Conservation (phyloP, 2,888 invertebrate genomes). For the Tenthredo livida region DNA sequence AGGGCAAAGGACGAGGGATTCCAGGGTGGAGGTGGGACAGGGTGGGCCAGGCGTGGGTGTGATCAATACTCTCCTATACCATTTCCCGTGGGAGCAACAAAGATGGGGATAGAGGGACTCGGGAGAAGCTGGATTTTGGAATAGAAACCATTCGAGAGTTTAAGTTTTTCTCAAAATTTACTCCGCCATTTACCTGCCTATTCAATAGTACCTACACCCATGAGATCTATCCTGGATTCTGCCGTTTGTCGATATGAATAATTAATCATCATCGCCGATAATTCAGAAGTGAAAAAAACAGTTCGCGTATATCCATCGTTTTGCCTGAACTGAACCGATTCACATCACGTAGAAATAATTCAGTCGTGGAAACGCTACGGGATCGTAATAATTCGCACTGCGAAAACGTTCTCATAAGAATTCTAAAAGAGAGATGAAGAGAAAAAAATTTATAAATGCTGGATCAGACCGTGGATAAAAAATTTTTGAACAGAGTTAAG, state of each 20-base stretch:
- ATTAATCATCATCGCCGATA: background rate
- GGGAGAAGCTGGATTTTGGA: slow-evolving; percentile 61
- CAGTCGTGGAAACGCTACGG: background rate
- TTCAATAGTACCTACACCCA: too few relatives aligned
- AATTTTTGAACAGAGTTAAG: background rate
- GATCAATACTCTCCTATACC: slow-evolving; percentile 76
- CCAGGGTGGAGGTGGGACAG: slow-evolving; percentile 40
- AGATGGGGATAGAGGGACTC: slow-evolving; percentile 64
- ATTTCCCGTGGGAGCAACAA: slow-evolving; percentile 70
- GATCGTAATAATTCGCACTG: background rate
- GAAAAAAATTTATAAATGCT: background rate
- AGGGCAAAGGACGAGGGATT: slow-evolving; percentile 60
- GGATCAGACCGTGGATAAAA: background rate
- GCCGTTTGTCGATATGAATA: background rate
- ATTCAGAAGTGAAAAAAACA: background rate
- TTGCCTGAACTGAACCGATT: background rate
- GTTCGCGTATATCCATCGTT: background rate
- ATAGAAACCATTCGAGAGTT: slow-evolving; percentile 44
- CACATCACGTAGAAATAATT: background rate
- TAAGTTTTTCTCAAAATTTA: slow-evolving; percentile 40
- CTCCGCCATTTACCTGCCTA: background rate
- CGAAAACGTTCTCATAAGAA: background rate
- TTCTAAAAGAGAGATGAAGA: background rate
- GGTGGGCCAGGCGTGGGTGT: slow-evolving; percentile 71
- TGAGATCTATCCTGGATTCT: background rate